phyloP scores from a whole-genome alignment of 2,888 invertebrate species.

The Platycheirus albimanus region DNA sequence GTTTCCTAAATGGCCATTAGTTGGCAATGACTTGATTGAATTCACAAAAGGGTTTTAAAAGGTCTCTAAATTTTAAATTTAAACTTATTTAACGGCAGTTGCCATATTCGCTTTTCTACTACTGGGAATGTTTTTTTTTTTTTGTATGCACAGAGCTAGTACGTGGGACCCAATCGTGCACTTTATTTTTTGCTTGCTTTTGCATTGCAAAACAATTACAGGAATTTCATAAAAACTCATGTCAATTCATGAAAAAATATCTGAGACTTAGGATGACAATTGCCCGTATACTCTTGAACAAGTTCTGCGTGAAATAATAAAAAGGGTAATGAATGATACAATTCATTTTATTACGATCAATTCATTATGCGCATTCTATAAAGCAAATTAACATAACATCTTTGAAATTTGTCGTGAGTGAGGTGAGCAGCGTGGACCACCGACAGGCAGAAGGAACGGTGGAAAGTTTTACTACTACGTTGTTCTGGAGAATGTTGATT shows the following conservation, averaged over 20 bases:
- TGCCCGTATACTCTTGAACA: slow-evolving; percentile 2
- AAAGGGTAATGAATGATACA: slow-evolving; percentile 20
- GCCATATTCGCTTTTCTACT: no score
- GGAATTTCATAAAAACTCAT: not conserved
- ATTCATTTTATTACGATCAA: slow-evolving; percentile 18
- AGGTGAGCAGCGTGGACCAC: not conserved
- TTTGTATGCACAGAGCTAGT: no score
- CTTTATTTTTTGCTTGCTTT: no score
- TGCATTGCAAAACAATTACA: not conserved
- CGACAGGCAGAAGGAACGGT: no score
- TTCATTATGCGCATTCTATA: slow-evolving; percentile 7
- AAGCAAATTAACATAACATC: slow-evolving; percentile 36
- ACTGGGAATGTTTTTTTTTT: no score
- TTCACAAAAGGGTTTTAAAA: no score
- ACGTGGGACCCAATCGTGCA: no score
- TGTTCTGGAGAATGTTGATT: not conserved
- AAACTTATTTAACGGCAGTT: no score
- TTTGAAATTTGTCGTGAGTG: not conserved
- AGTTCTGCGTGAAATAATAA: slow-evolving; percentile 26
- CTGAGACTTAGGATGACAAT: not conserved
- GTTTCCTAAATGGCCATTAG: no score
- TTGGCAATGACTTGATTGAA: no score
- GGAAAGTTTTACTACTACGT: slow-evolving; percentile 11
- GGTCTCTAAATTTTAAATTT: no score
- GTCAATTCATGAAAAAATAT: not conserved